These are phyloP conservation scores for Boleophthalmus pectinirostris DNA, from an alignment of 2,113 vertebrate species.

Conservation along the genomic window DNA sequence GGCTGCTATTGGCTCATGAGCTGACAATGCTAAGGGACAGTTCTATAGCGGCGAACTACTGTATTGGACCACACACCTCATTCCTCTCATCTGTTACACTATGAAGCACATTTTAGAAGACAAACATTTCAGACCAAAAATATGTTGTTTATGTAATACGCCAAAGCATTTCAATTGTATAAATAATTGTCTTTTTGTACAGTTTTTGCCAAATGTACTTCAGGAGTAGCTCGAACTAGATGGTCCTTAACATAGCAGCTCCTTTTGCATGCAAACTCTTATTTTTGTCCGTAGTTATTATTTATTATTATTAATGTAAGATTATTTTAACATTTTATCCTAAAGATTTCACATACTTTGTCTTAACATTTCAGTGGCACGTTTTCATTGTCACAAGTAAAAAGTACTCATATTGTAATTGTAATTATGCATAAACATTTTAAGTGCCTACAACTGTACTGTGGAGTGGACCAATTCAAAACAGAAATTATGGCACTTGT, in stretches of 20 bases:
- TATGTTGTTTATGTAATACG: neutral
- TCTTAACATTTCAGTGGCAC: slow-evolving; percentile 45
- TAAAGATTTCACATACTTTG: slow-evolving; percentile 50
- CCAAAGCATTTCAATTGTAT: slow-evolving; percentile 53
- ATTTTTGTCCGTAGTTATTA: slow-evolving; percentile 53
- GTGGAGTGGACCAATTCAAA: slow-evolving; percentile 1
- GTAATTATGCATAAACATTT: slow-evolving; percentile 7
- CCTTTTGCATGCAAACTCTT: slow-evolving; percentile 51
- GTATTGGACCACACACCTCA: neutral
- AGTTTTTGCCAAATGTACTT: slow-evolving; percentile 54
- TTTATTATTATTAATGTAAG: slow-evolving; percentile 60
- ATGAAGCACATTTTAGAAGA: slow-evolving; percentile 47
- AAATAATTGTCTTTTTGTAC: slow-evolving; percentile 56
- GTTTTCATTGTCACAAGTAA: slow-evolving; percentile 1
- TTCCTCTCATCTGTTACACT: slow-evolving; percentile 33
- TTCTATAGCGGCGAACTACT: neutral
- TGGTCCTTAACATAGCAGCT: slow-evolving; percentile 50
- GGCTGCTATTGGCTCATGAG: slow-evolving; percentile 45
- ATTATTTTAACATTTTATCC: slow-evolving; percentile 39
- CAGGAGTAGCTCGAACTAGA: slow-evolving; percentile 42
- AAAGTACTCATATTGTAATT: neutral
- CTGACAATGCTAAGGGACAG: slow-evolving; percentile 41
- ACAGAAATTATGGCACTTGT: slow-evolving; percentile 18
- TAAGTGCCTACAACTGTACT: slow-evolving; percentile 9
- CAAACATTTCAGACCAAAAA: slow-evolving; percentile 6